These are phyloP conservation scores for Aphaenogaster rudis DNA, from an alignment of 1,140 invertebrate genomes.

Conservation along the genomic window DNA sequence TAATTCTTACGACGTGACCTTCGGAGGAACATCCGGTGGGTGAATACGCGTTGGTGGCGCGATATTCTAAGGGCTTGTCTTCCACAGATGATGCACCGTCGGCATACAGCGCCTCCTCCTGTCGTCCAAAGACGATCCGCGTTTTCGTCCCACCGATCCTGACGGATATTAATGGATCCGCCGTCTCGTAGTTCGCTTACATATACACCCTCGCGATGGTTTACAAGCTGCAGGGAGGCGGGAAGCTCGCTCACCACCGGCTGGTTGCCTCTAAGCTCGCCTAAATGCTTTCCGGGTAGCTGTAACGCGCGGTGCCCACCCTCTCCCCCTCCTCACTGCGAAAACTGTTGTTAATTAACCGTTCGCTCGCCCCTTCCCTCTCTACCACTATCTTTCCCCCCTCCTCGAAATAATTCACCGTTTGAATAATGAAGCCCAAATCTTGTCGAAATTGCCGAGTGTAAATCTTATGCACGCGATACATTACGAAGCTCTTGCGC, in stretches of 20 bases:
- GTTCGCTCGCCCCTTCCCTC: background rate
- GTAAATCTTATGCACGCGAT: conserved; percentile 25
- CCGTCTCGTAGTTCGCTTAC: conserved; percentile 57
- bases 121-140: conserved; percentile 70
- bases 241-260: background rate
- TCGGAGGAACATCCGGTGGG: conserved; percentile 4
- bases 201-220: conserved; percentile 20
- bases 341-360: conserved; percentile 69
- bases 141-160: conserved; percentile 73
- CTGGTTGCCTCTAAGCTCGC: conserved; percentile 30
- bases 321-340: background rate
- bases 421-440: conserved; percentile 47
- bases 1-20: conserved; percentile 19
- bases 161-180: conserved; percentile 81
- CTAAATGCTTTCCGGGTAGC: conserved; percentile 60
- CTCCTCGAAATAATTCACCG: conserved; percentile 26
- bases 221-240: conserved; percentile 46
- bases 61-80: conserved; percentile 75
- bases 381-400: background rate
- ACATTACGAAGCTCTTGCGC: conserved; percentile 16
- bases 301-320: background rate
- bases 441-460: conserved; percentile 28
- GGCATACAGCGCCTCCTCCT: conserved; percentile 48
- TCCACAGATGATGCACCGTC: conserved; percentile 78
- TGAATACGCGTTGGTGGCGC: background rate